Percentiles rank a stretch among this genome's conserved stretches.
phyloP scores from a whole-genome alignment of 2,797 vertebrate genomes.

The Tinamus major region DNA sequence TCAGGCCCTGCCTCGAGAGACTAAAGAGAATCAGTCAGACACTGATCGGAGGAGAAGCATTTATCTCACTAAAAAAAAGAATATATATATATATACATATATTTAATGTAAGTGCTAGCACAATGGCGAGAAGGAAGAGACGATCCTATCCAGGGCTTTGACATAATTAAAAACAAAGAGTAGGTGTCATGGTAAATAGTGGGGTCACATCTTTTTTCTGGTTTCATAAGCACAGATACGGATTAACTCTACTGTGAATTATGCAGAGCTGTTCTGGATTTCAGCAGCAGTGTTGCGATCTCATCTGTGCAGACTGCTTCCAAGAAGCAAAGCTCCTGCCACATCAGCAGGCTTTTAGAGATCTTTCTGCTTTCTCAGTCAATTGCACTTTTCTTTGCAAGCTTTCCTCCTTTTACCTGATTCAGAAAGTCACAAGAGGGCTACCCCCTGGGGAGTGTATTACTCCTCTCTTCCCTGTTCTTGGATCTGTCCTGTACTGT shows the following conservation, averaged over 20 bases:
- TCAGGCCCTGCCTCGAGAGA: constrained; percentile 9
- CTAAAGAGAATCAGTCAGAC: constrained; percentile 11
- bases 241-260: constrained; percentile 57
- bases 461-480: constrained; percentile 18
- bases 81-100: too few relatives aligned
- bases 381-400: constrained; percentile 16
- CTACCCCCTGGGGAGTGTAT: neutral
- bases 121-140: constrained; percentile 1
- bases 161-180: constrained; percentile 17
- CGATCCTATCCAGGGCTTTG: constrained; percentile 1
- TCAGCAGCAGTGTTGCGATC: neutral
- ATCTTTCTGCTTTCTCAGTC: constrained; percentile 22
- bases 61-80: neutral
- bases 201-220: neutral
- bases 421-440: constrained; percentile 23
- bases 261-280: constrained; percentile 13
- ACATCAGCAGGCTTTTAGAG: constrained; percentile 49
- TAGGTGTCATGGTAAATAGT: constrained; percentile 30
- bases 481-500: neutral
- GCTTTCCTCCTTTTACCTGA: constrained; percentile 38
- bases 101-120: neutral
- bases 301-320: constrained; percentile 39
- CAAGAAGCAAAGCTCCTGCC: constrained; percentile 46
- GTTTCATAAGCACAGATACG: constrained; percentile 52
- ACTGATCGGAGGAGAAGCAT: constrained; percentile 13